Percentiles rank a stretch among this genome's conserved stretches.
phyloP scores from a whole-genome alignment of 37 sponge, comb jelly and placozoan genomes.

The Hexactinellida sp. region DNA sequence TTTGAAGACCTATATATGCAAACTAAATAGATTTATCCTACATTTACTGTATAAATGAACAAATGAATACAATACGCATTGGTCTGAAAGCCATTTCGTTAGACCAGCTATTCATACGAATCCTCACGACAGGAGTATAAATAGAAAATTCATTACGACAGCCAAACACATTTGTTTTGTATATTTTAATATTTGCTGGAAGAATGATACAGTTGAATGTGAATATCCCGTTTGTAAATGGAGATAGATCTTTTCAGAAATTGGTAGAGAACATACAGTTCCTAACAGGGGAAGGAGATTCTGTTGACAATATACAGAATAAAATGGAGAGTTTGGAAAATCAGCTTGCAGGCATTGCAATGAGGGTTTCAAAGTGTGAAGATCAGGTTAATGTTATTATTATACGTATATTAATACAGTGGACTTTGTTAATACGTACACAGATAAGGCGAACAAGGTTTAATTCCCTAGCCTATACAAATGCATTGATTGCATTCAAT shows the following conservation, averaged over 20 bases:
- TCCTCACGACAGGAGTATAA: background rate
- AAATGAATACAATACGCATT: background rate
- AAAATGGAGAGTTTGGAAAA: background rate
- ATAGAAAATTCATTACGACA: background rate
- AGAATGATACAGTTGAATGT: background rate
- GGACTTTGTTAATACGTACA: no score
- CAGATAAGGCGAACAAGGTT: no score
- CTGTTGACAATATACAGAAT: background rate
- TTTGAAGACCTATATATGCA: no score
- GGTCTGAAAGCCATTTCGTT: background rate
- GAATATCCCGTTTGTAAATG: background rate
- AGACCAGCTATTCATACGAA: background rate
- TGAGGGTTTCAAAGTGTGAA: background rate
- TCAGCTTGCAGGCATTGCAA: background rate
- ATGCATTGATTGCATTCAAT: no score
- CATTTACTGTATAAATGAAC: no score
- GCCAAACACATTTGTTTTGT: background rate
- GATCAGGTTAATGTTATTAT: background rate
- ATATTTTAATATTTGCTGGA: background rate
- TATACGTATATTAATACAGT: no score
- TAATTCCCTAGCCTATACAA: no score
- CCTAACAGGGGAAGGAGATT: background rate
- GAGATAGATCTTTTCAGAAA: background rate
- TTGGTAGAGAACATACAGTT: background rate
- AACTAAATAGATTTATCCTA: no score